Evolutionary conservation across 2,113 vertebrate species (phyloP), one percentile per base, ranked within the genome.

Genomic region (Muscicapa adusta): DNA sequence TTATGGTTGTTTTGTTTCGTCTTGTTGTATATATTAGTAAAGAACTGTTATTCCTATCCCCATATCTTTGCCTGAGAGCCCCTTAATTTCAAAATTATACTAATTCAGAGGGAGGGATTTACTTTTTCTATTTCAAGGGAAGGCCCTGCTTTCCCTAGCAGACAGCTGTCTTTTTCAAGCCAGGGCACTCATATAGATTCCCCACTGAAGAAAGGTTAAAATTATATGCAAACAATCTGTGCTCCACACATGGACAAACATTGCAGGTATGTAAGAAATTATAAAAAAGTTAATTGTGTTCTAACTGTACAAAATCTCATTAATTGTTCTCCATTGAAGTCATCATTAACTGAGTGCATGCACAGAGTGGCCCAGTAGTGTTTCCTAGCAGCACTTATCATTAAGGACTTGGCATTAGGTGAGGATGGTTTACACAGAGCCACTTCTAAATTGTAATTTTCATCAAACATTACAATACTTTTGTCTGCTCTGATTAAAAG

Each of bases 261-360:
- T 60, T 91, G 85, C 61, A 36, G 65, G 85, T 97, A 85, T 60
- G 58, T 33, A 51, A 73, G 84, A 96, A 97, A 94, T 53, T 15
- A 96, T 93, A 96, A 96, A 87, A 51, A 90, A 90, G 73, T 93
- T 97, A 96, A 96, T 97, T 96, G 84, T 71, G 11, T 94, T 94
- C 76, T 94, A 96, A 97, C 60, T 91, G 63, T 94, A 50, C 78
- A 77, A 91, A 96, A 96, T 97, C 84, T 97, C 79, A 54, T 89
- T 92, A 97, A 85, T 92, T 57, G 34, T 78, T 96, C 78, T 97
- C 78, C 56, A 56, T 60, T 74, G 88, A 96, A 96, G 93, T 95
- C 40, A n/a, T 96, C 95, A 97, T 98, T 95, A 97, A 96, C 91
- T 16, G 65, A 76, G 91, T 86, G 81, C 88, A 74, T 93, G 88